Evolutionary conservation across 2,113 vertebrate species (phyloP).

Genomic region (Mola mola): DNA sequence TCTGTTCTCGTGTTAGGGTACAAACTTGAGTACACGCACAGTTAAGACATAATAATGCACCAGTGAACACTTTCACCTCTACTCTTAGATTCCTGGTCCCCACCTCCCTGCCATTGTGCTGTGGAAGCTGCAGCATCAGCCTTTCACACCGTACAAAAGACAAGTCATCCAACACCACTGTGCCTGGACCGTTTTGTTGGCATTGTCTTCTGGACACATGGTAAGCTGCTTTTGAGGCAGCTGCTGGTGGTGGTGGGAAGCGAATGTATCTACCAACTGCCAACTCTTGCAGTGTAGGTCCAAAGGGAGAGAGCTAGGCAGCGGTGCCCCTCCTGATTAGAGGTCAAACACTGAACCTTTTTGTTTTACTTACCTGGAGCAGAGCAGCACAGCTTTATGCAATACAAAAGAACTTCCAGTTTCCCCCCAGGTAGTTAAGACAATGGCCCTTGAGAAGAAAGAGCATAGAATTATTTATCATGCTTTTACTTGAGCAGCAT

Average conservation of each 20-base stretch:
- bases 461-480: conserved; percentile 13
- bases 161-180: conserved; percentile 70
- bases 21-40: conserved; percentile 24
- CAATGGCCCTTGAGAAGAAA: conserved; percentile 20
- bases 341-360: conserved; percentile 56
- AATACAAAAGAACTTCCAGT: conserved; percentile 29
- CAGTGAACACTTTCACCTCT: conserved; percentile 12
- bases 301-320: conserved; percentile 20
- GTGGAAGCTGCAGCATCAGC: conserved; percentile 64
- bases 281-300: conserved; percentile 26
- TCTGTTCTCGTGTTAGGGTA: neutral
- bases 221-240: conserved; percentile 26
- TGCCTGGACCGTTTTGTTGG: conserved; percentile 48
- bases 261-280: conserved; percentile 45
- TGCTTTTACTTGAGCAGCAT: conserved; percentile 21
- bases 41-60: neutral
- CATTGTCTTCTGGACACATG: conserved; percentile 60
- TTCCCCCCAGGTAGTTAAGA: conserved; percentile 26
- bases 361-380: conserved; percentile 45
- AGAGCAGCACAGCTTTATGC: conserved; percentile 14
- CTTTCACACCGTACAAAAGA: conserved; percentile 69
- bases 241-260: conserved; percentile 7
- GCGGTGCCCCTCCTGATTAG: conserved; percentile 9
- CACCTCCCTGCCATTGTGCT: conserved; percentile 53
- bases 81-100: conserved; percentile 38